Evolutionary conservation across 1,140 invertebrate genomes (phyloP).

Genomic region (Atopsyche davidsoni): DNA sequence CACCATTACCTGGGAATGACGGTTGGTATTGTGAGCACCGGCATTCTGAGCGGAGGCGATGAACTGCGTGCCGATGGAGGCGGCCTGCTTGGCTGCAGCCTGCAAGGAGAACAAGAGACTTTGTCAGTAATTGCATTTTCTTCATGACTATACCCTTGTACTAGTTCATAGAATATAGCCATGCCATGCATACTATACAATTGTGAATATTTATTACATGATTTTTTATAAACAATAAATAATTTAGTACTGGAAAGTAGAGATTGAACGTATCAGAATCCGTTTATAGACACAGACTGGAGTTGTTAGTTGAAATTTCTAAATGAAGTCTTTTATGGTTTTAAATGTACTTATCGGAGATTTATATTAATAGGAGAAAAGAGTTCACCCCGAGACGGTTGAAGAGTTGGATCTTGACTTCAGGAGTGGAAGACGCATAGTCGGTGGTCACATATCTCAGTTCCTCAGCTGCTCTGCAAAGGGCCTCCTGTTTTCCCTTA

Average conservation of each 20-base stretch:
- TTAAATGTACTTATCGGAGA: too few relatives aligned
- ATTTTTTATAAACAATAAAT: too few relatives aligned
- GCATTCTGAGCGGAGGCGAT: constrained; percentile 79
- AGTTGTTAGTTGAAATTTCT: too few relatives aligned
- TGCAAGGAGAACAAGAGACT: constrained; percentile 30
- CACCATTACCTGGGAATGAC: constrained; percentile 48
- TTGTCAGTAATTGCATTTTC: background rate
- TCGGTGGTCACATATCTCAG: constrained; percentile 83
- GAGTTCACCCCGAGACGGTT: constrained; percentile 14
- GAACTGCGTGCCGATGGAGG: constrained; percentile 84
- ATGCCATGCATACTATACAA: too few relatives aligned
- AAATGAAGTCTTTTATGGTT: too few relatives aligned
- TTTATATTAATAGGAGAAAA: too few relatives aligned
- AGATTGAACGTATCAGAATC: too few relatives aligned
- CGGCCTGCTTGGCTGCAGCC: constrained; percentile 79
- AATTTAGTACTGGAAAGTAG: too few relatives aligned
- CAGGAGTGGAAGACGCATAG: constrained; percentile 35
- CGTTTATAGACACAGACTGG: too few relatives aligned
- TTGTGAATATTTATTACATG: too few relatives aligned
- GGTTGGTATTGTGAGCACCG: constrained; percentile 63
- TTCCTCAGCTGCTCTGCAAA: constrained; percentile 86
- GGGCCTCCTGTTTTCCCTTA: constrained; percentile 71
- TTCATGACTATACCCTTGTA: too few relatives aligned
- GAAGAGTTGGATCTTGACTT: constrained; percentile 26
- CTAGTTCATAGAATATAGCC: too few relatives aligned